phyloP scores from a whole-genome alignment of 2,797 vertebrate genomes.

The Cuculus canorus region DNA sequence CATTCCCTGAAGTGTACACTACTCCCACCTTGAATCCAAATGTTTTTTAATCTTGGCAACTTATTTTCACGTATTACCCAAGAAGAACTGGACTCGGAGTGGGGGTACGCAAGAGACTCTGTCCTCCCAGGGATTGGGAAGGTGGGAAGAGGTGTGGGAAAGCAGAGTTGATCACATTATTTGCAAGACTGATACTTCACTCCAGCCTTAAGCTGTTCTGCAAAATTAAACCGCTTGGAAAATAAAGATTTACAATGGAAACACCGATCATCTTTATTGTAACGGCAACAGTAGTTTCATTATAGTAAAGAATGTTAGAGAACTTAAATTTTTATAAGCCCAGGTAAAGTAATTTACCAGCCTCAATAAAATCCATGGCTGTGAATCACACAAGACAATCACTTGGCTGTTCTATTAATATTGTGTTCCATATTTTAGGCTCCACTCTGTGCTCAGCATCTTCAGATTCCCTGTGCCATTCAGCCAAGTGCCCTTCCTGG shows the following conservation, averaged over 20 bases:
- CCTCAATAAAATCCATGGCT: conserved; percentile 43
- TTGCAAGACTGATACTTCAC: background rate
- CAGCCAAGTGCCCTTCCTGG: conserved; percentile 2
- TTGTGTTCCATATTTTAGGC: conserved; percentile 39
- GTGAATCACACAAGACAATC: conserved; percentile 34
- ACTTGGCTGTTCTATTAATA: background rate
- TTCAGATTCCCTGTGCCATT: conserved; percentile 3
- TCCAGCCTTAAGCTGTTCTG: conserved; percentile 41
- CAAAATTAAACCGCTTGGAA: conserved; percentile 34
- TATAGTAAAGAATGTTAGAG: conserved; percentile 53
- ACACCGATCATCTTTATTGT: conserved; percentile 63
- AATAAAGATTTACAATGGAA: conserved; percentile 63
- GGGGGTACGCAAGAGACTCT: conserved; percentile 37
- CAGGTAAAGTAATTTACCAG: conserved; percentile 53
- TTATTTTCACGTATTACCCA: background rate
- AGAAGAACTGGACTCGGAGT: background rate
- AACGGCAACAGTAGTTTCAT: conserved; percentile 57
- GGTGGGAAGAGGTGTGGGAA: background rate
- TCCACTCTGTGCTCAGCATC: conserved; percentile 36
- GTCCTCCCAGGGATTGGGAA: background rate
- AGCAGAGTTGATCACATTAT: background rate
- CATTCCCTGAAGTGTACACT: background rate
- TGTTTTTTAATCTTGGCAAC: background rate
- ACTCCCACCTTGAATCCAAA: background rate
- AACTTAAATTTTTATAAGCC: conserved; percentile 42